Conservation (phyloP, 2,113 vertebrate species). For the Myiopsitta monachus region DNA sequence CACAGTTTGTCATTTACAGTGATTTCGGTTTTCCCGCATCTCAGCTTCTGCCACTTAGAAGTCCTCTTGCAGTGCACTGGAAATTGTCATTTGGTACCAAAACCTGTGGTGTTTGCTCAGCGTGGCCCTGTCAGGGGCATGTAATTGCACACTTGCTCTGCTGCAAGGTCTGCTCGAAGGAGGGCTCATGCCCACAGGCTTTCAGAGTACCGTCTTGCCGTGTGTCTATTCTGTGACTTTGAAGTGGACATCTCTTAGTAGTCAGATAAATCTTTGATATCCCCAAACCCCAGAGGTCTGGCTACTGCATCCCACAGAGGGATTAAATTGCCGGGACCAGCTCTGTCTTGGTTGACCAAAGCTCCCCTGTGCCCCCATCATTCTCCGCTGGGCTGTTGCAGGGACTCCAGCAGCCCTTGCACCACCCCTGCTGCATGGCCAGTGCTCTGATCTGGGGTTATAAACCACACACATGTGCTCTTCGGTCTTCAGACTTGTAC, state of each 20-base stretch:
- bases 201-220: not conserved
- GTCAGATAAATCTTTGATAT: not conserved
- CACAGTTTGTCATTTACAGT: no score
- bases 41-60: not conserved
- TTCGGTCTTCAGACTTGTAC: fast-evolving
- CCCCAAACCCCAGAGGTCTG: not conserved
- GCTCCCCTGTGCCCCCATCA: not conserved
- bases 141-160: fast-evolving
- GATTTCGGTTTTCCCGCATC: fast-evolving
- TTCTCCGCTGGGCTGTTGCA: fast-evolving
- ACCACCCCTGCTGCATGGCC: not conserved
- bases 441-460: no score
- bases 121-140: not conserved
- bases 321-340: no score
- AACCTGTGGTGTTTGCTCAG: fast-evolving
- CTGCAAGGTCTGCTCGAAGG: not conserved
- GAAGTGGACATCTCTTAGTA: no score
- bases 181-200: not conserved
- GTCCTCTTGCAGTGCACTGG: fast-evolving
- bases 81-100: fast-evolving
- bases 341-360: fast-evolving
- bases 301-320: fast-evolving
- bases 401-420: not conserved
- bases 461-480: not conserved
- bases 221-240: not conserved